Percentiles rank a stretch among this genome's conserved stretches.
Evolutionary conservation across 1,140 invertebrate species (phyloP).

Genomic region (Oryctes rhinoceros): DNA sequence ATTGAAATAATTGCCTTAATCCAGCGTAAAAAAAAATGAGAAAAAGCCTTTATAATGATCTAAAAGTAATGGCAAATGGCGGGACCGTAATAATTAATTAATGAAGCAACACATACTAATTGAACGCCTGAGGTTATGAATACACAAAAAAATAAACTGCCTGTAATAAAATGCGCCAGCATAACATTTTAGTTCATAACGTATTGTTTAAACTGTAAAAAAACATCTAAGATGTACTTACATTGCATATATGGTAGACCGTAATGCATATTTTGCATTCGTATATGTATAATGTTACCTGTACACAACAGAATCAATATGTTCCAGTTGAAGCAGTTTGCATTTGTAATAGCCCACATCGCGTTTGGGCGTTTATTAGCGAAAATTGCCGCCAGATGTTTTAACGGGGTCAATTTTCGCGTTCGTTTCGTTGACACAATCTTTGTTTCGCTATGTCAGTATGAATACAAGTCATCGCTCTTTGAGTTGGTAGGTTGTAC

Average conservation of each 20-base stretch:
- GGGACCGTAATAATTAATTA: no score
- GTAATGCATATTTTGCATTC: not conserved
- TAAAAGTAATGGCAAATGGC: no score
- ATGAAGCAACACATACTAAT: no score
- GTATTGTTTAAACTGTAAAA: no score
- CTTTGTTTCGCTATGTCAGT: conserved; percentile 23
- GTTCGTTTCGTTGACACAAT: conserved; percentile 9
- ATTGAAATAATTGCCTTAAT: no score
- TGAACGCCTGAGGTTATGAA: no score
- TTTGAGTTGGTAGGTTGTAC: not conserved
- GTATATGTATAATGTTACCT: conserved; percentile 6
- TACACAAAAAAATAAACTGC: no score
- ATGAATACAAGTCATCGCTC: not conserved
- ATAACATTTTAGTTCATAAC: no score
- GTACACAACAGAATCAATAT: not conserved
- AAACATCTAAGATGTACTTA: not conserved
- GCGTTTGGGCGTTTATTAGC: not conserved
- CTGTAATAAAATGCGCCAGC: no score
- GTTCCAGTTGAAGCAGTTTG: not conserved
- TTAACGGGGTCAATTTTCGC: conserved; percentile 28
- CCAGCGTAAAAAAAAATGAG: no score
- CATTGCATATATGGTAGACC: not conserved
- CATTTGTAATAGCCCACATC: not conserved
- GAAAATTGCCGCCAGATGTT: conserved; percentile 28
- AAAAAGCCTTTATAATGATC: no score